Evolutionary conservation across 2,113 vertebrate genomes (phyloP).

Genomic region (Aspidoscelis tigris): DNA sequence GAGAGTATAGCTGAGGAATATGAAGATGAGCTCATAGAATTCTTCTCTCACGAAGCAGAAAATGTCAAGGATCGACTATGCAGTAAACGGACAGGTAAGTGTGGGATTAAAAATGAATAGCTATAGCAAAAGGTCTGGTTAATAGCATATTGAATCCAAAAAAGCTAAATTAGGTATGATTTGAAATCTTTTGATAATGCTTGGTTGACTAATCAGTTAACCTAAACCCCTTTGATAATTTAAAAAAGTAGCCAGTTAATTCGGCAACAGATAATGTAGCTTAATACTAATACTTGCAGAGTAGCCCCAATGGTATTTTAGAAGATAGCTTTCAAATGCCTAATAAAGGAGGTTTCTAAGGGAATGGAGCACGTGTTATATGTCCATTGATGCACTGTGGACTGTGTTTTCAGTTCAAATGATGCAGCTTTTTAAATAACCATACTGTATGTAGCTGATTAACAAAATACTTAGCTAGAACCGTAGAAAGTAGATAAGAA

Average conservation of each 20-base stretch:
- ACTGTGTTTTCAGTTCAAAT: no score
- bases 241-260: neutral
- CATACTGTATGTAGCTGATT: no score
- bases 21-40: conserved; percentile 95
- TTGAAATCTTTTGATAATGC: neutral
- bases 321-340: neutral
- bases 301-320: neutral
- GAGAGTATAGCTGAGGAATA: conserved; percentile 94
- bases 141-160: neutral
- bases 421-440: no score
- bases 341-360: neutral
- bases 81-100: conserved; percentile 92
- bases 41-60: conserved; percentile 89
- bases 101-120: neutral
- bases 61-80: conserved; percentile 96
- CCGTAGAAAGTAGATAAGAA: no score
- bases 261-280: neutral
- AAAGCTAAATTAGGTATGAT: neutral
- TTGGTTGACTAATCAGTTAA: neutral
- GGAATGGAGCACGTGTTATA: neutral
- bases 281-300: neutral
- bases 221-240: neutral
- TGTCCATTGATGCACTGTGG: no score
- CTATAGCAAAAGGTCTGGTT: neutral
- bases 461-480: no score